Conservation (phyloP, 1,140 invertebrate genomes). For the Monomorium pharaonis region DNA sequence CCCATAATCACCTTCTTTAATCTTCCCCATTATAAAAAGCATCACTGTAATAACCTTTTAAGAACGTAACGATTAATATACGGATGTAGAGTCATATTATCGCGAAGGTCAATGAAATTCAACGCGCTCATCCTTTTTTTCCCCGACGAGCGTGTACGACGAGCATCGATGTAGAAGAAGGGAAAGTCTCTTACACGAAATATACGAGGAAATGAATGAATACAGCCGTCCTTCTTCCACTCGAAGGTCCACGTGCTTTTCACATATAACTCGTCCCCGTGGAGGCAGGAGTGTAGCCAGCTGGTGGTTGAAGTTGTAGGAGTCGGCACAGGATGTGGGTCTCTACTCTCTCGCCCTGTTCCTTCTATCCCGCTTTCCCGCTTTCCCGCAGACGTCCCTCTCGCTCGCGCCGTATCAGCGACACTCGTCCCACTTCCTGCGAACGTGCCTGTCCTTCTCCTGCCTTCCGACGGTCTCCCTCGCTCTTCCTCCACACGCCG, state of each 20-base stretch:
- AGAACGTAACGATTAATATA: constrained; percentile 7
- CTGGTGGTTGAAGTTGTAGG: constrained; percentile 83
- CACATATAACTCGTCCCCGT: constrained; percentile 77
- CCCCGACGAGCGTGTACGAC: not conserved
- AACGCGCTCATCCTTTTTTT: constrained; percentile 38
- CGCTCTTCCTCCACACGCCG: constrained; percentile 56
- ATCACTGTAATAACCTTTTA: not conserved
- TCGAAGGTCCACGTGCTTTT: constrained; percentile 79
- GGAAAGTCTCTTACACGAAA: constrained; percentile 70
- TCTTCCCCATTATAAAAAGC: not conserved
- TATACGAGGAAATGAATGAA: constrained; percentile 80
- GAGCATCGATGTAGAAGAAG: constrained; percentile 65
- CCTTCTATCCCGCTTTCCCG: constrained; percentile 59
- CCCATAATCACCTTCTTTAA: not conserved
- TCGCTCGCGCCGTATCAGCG: constrained; percentile 60
- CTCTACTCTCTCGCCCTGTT: constrained; percentile 77
- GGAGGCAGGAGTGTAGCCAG: constrained; percentile 79
- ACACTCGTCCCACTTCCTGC: constrained; percentile 64
- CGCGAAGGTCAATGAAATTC: constrained; percentile 31
- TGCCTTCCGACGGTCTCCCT: constrained; percentile 56
- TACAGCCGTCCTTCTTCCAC: constrained; percentile 79
- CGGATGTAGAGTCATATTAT: constrained; percentile 8
- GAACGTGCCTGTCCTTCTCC: constrained; percentile 62
- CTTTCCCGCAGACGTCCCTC: constrained; percentile 62
- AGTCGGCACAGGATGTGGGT: constrained; percentile 82